These are phyloP conservation scores for Mesitornis unicolor DNA, from an alignment of 2,113 vertebrate species.

Conservation along the genomic window DNA sequence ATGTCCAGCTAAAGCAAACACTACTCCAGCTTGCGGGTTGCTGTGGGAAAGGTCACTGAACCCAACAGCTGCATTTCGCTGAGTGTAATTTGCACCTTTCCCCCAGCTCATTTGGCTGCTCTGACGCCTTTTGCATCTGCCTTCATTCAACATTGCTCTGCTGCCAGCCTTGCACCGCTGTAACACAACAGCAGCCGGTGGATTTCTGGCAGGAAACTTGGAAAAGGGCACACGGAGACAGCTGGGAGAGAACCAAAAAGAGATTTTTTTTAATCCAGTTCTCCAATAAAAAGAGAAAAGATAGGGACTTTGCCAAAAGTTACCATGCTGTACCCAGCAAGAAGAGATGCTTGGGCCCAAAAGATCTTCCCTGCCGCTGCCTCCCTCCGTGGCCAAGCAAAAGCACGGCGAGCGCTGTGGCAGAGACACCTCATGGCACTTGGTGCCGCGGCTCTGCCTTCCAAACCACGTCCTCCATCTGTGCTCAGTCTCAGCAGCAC, in stretches of 20 bases:
- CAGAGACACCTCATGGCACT: background rate
- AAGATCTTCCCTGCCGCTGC: background rate
- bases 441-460: background rate
- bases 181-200: background rate
- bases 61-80: background rate
- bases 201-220: background rate
- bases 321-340: accelerated
- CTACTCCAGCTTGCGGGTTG: background rate
- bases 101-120: background rate
- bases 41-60: background rate
- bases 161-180: background rate
- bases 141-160: background rate
- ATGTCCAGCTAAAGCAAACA: background rate
- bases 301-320: background rate
- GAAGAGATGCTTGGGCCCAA: background rate
- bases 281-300: background rate
- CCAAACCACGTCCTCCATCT: background rate
- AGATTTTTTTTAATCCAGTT: background rate
- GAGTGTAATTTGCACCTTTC: background rate
- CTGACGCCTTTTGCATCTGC: background rate
- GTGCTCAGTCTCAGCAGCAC: background rate
- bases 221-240: background rate
- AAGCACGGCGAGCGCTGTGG: accelerated
- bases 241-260: background rate
- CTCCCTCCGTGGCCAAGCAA: background rate